phyloP scores from a whole-genome alignment of 2,888 invertebrate species.

The Electrophaes corylata region DNA sequence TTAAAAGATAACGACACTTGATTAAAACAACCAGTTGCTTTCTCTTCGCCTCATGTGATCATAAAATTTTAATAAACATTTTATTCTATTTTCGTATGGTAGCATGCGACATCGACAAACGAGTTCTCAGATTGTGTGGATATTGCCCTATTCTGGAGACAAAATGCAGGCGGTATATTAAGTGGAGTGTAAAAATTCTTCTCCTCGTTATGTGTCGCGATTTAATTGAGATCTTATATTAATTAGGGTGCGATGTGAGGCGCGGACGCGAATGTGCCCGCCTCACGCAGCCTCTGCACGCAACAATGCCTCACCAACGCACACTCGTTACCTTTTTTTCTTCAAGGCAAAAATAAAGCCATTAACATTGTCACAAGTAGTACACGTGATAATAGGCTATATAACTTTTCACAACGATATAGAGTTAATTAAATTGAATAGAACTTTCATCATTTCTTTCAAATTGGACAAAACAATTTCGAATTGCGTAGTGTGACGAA shows the following conservation, averaged over 20 bases:
- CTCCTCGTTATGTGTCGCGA: constrained; percentile 79
- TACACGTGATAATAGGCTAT: constrained; percentile 16
- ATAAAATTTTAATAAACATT: constrained; percentile 59
- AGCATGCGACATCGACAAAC: constrained; percentile 63
- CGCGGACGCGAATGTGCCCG: constrained; percentile 73
- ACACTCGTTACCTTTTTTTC: constrained; percentile 47
- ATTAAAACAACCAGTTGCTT: constrained; percentile 53
- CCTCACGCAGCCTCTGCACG: constrained; percentile 79
- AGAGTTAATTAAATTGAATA: constrained; percentile 4
- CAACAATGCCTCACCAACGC: constrained; percentile 57
- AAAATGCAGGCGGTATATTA: constrained; percentile 66
- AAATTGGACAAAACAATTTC: constrained; percentile 1
- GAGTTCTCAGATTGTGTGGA: constrained; percentile 68
- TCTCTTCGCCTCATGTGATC: constrained; percentile 52
- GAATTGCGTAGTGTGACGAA: background rate
- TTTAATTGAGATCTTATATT: constrained; percentile 85
- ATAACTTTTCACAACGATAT: constrained; percentile 23
- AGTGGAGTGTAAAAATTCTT: constrained; percentile 72
- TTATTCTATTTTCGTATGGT: constrained; percentile 55
- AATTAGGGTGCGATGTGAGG: constrained; percentile 81
- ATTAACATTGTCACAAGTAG: constrained; percentile 20
- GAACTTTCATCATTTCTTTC: background rate
- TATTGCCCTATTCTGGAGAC: constrained; percentile 69
- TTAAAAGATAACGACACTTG: constrained; percentile 42
- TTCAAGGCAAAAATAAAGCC: constrained; percentile 31